Evolutionary conservation across 2,888 invertebrate species (phyloP), one percentile per base, ranked within the genome.

Genomic region (Drosophila demipolita): DNA sequence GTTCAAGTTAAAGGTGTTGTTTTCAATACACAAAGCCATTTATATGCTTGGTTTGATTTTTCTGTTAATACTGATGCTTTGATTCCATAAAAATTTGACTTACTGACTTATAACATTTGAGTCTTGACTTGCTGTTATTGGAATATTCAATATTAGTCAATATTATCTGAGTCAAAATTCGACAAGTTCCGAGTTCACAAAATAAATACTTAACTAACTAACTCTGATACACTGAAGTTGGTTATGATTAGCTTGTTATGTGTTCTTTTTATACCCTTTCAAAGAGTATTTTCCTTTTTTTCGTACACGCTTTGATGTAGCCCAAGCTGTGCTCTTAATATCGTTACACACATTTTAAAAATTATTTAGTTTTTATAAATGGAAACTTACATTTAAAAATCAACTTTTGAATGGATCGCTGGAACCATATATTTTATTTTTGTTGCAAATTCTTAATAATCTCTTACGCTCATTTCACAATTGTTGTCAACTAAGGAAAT

Each of bases 191-290:
- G 20, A 45, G 12, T 12, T 45, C 12, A 3, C 12, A 20, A 45
- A 45, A 12, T 20, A 45, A 45, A 45, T 45, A 45, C 42, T 45
- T 45, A 45, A n/a, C n/a, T n/a, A n/a, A n/a, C n/a, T n/a, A n/a
- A 12, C 20, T 42, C 20, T 42, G 7, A 20, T 12, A 12, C 12
- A 15, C 12, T 7, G 23, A 20, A 15, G 15, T 23, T 20, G 20
- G 12, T 45, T 20, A 20, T 6, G 42, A 1, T 42, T 12, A 12
- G 20, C 20, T 11, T 42, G 12, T 3, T 20, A 1, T 12, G 6
- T 12, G 1, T 20, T 29, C 29, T 20, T 15, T 20, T 20, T 45
- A 20, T 45, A 20, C 45, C 12, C 45, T 20, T 15, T 45, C 12
- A 15, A 20, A 20, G 20, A 7, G 45, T 20, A 7, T 45, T 15